Percentiles rank a stretch among this genome's conserved stretches.
phyloP scores from a whole-genome alignment of 2,797 vertebrate species.

The Spondyliosoma cantharus region DNA sequence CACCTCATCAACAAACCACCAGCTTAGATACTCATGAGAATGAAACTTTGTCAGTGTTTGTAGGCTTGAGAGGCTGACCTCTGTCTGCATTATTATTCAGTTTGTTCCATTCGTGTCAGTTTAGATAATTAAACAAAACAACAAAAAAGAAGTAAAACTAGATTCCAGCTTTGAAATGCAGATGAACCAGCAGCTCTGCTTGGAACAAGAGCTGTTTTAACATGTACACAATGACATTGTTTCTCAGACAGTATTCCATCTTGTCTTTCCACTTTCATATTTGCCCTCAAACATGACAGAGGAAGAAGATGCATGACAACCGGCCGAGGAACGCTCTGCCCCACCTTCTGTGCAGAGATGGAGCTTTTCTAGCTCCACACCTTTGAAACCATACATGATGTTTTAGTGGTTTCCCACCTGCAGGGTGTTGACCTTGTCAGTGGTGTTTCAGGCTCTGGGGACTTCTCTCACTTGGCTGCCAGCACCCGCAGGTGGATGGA shows the following conservation, averaged over 20 bases:
- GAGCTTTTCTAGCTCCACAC: constrained; percentile 51
- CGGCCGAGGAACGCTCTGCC: constrained; percentile 14
- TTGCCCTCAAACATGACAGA: constrained; percentile 5
- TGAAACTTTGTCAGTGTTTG: neutral
- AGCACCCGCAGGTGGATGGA: constrained; percentile 77
- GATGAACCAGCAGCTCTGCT: neutral
- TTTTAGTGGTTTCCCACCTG: constrained; percentile 74
- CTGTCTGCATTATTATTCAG: constrained; percentile 2
- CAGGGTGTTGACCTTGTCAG: constrained; percentile 82
- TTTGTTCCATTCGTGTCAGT: constrained; percentile 26
- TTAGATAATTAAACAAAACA: neutral
- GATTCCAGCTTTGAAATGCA: constrained; percentile 11
- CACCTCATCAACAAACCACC: neutral
- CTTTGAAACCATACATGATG: constrained; percentile 68
- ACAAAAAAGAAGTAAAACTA: constrained; percentile 13
- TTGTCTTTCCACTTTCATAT: constrained; percentile 1
- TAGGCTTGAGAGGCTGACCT: constrained; percentile 13
- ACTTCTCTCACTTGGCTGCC: constrained; percentile 74
- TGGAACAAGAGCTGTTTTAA: constrained; percentile 15
- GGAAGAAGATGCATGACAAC: neutral
- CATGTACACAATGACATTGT: constrained; percentile 6
- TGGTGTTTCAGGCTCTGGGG: constrained; percentile 79
- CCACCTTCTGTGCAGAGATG: constrained; percentile 42
- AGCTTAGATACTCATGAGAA: neutral
- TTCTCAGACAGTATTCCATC: constrained; percentile 1